A percentile compares a stretch with the other conserved stretches of the same genome.
phyloP scores from a whole-genome alignment of 2,888 invertebrate species.

The Trichogramma dendrolimi region DNA sequence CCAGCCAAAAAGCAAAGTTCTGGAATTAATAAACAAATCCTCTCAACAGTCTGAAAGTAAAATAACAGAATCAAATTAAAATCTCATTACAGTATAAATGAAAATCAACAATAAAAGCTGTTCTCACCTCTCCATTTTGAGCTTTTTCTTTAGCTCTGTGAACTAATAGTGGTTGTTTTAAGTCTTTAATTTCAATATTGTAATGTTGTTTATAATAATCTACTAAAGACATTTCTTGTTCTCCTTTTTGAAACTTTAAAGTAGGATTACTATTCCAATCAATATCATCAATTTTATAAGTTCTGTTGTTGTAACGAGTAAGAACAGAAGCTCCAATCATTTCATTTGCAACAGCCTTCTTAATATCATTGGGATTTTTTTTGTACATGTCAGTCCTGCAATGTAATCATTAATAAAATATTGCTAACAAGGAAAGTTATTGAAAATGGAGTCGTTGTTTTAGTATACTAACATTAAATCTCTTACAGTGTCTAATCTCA shows the following conservation, averaged over 20 bases:
- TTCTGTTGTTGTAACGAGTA: conserved; percentile 85
- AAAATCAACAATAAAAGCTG: neutral
- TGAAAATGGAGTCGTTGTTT: neutral
- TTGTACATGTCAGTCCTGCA: conserved; percentile 47
- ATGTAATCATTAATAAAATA: conserved; percentile 3
- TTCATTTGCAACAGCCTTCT: conserved; percentile 54
- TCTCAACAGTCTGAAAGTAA: conserved; percentile 46
- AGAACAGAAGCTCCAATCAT: conserved; percentile 70
- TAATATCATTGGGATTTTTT: conserved; percentile 46
- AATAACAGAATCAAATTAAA: conserved; percentile 4
- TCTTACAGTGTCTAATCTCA: conserved; percentile 74
- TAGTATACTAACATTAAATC: conserved; percentile 53
- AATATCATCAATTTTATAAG: conserved; percentile 83
- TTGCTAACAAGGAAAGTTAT: neutral
- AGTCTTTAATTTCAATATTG: conserved; percentile 69
- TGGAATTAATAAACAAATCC: conserved; percentile 72
- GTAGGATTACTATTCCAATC: conserved; percentile 69
- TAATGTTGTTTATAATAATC: conserved; percentile 84
- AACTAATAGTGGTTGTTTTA: conserved; percentile 72
- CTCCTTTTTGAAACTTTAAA: conserved; percentile 64
- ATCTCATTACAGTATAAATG: neutral
- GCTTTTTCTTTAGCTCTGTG: conserved; percentile 55
- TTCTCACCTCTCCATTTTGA: conserved; percentile 41
- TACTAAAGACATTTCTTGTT: conserved; percentile 59
- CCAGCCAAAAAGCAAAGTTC: conserved; percentile 88